phyloP scores from a whole-genome alignment of 2,888 invertebrate species.

The Erpobdella octoculata region DNA sequence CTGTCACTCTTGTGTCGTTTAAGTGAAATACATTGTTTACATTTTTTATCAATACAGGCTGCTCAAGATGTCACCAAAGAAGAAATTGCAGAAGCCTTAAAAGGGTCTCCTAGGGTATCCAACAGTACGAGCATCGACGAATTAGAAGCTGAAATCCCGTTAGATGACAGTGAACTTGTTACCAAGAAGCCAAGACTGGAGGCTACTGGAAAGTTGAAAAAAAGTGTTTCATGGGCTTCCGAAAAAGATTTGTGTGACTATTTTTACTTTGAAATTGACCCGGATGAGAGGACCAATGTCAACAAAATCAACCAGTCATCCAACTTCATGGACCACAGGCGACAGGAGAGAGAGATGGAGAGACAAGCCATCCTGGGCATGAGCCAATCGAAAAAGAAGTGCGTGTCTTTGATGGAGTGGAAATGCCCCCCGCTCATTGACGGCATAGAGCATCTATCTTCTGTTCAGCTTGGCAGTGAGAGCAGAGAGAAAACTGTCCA shows the following conservation, averaged over 20 bases:
- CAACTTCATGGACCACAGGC: constrained; percentile 16
- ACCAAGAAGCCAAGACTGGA: not conserved
- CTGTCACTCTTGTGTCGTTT: not conserved
- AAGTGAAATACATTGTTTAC: not conserved
- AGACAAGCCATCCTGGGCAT: constrained; percentile 78
- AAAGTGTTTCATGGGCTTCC: constrained; percentile 71
- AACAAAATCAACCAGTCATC: constrained; percentile 9
- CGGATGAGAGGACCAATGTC: constrained; percentile 67
- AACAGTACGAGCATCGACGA: no score
- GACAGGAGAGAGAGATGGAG: constrained; percentile 64
- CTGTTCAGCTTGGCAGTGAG: constrained; percentile 54
- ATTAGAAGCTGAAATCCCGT: not conserved
- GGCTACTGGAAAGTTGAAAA: constrained; percentile 41
- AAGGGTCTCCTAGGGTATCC: not conserved
- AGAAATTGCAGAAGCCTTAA: not conserved
- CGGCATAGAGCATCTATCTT: constrained; percentile 51
- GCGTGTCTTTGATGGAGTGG: constrained; percentile 57
- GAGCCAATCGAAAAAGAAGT: constrained; percentile 43
- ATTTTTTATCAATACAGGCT: not conserved
- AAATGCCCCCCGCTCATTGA: constrained; percentile 63
- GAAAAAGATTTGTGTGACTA: constrained; percentile 69
- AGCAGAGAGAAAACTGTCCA: constrained; percentile 81
- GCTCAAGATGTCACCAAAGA: not conserved
- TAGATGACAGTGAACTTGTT: not conserved
- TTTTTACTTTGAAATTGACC: constrained; percentile 85